These are phyloP conservation scores for Maniola hyperantus DNA, from an alignment of 2,888 invertebrate species.

Conservation along the genomic window DNA sequence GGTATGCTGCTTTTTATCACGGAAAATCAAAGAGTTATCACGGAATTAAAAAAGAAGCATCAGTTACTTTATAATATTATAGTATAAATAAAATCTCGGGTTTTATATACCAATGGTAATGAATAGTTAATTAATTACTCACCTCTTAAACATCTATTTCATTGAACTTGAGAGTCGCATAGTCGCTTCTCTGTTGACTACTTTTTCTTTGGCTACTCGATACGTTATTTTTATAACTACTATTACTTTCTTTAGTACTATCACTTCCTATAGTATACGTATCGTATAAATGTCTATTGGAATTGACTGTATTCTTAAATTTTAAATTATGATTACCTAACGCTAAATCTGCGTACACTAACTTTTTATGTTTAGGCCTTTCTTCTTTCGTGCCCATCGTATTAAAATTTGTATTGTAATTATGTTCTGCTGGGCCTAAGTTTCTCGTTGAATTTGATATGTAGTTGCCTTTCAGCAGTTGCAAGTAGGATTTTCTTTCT, in stretches of 20 bases:
- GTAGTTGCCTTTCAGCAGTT: constrained; percentile 75
- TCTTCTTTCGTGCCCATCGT: constrained; percentile 71
- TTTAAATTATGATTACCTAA: constrained; percentile 82
- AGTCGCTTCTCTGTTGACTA: constrained; percentile 68
- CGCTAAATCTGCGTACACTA: constrained; percentile 80
- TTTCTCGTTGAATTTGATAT: constrained; percentile 78
- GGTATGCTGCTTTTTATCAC: no score
- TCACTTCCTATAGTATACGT: constrained; percentile 75
- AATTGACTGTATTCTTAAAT: constrained; percentile 82
- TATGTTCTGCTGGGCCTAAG: constrained; percentile 64
- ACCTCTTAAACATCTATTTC: constrained; percentile 80
- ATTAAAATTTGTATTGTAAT: constrained; percentile 63
- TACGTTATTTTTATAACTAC: constrained; percentile 65
- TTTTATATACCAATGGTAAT: not conserved
- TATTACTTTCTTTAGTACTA: constrained; percentile 69
- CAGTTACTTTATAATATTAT: no score
- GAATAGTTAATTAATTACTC: constrained; percentile 48
- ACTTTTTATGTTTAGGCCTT: constrained; percentile 75
- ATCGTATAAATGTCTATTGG: constrained; percentile 80
- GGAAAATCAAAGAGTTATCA: no score
- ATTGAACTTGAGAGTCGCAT: constrained; percentile 78
- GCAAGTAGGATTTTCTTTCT: constrained; percentile 73
- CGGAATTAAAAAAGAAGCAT: no score
- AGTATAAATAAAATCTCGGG: not conserved
- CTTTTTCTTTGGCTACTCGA: constrained; percentile 63